Evolutionary conservation across 2,888 invertebrate genomes (phyloP), one percentile per base, ranked within the genome.

Genomic region (Halictus ligatus): DNA sequence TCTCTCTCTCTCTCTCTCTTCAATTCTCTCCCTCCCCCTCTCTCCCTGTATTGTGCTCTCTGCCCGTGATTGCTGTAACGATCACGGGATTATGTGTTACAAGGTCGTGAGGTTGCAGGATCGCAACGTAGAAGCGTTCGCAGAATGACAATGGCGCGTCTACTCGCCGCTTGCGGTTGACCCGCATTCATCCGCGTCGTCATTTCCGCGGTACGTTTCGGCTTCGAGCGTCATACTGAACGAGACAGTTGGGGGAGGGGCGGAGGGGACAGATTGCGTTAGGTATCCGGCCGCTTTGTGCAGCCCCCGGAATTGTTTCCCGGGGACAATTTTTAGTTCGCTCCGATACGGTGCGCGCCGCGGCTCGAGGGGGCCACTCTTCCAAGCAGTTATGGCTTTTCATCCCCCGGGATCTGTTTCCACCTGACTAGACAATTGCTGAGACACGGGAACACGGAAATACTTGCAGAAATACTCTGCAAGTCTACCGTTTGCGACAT

Each of bases 61-160:
- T 1, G 13, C 15, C 18, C 2, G 67, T 8, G 35, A 35, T 67
- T 10, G 60, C 35, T 21, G 67, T 67, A 67, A 67, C 67, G 67
- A 67, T 67, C 40, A 69, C 69, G 21, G 21, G 35, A 69, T 40
- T 21, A 69, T 69, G 35, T 77, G 46, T 40, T 67, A 50, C 48
- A 48, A 46, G 46, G 43, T 58, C 35, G 43, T 18, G 13, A 67
- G n/a, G 74, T 64, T 60, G 64, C 25, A 50, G 64, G 64, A 64
- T 80, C 64, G 13, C 25, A 18, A 50, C 75, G 48, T 12, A 48
- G 60, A 25, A 67, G 25, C 40, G 25, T 18, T 67, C 35, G 21
- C 40, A 40, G 40, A 69, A 40, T 69, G 69, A 69, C 73, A 73
- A 73, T 73, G 48, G 46, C 48, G 15, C 48, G 29, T 73, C 73